Conservation (phyloP, 2,113 vertebrate genomes). For the Silurus meridionalis region DNA sequence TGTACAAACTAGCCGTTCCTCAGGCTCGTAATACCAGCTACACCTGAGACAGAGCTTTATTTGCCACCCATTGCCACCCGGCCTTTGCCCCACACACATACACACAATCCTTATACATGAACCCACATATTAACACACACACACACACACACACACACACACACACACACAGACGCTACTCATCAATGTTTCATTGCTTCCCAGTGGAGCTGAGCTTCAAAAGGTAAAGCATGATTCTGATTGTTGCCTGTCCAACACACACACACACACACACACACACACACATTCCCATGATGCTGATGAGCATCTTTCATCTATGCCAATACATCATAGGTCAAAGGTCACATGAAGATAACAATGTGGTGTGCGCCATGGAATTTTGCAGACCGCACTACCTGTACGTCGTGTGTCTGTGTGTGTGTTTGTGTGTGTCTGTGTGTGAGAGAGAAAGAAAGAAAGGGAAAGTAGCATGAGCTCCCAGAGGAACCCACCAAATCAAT, state of each 20-base stretch:
- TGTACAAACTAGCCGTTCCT: conserved; percentile 48
- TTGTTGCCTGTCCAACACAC: conserved; percentile 79
- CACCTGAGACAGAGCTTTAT: conserved; percentile 67
- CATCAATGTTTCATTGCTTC: conserved; percentile 94
- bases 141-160: conserved; percentile 54
- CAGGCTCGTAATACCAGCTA: conserved; percentile 82
- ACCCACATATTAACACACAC: conserved; percentile 6
- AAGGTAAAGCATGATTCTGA: conserved; percentile 82
- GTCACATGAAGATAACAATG: conserved; percentile 70
- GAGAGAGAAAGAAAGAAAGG: background rate
- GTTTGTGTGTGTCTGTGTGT: conserved; percentile 18
- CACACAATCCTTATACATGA: background rate
- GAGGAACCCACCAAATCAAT: conserved; percentile 33
- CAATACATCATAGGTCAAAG: conserved; percentile 68
- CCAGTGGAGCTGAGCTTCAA: conserved; percentile 90
- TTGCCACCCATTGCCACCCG: conserved; percentile 39
- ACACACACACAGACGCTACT: conserved; percentile 61
- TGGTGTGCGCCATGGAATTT: conserved; percentile 80
- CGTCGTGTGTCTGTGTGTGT: conserved; percentile 34
- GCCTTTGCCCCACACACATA: conserved; percentile 27
- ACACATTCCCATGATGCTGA: conserved; percentile 74
- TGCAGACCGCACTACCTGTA: conserved; percentile 61
- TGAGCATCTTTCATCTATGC: conserved; percentile 81
- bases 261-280: conserved; percentile 43
- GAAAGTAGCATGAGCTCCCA: conserved; percentile 6